Percentiles rank a stretch among this genome's conserved stretches.
Evolutionary conservation across 2,888 invertebrate genomes (phyloP).

Genomic region (Hyles lineata): DNA sequence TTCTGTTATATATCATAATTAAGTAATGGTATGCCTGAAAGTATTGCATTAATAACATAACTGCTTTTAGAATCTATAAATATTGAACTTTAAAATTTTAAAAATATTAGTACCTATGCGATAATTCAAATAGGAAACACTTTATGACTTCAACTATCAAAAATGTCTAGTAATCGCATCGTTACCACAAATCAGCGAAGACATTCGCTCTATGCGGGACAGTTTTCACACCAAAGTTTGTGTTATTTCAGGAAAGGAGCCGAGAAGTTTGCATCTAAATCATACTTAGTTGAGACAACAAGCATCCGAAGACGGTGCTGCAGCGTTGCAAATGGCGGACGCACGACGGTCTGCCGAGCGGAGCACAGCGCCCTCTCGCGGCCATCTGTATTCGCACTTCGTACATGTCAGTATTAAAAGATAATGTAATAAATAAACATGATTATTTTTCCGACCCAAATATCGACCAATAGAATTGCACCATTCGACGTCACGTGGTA

Average conservation of each 20-base stretch:
- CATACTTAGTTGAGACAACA: slow-evolving; percentile 63
- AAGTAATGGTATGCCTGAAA: too few relatives aligned
- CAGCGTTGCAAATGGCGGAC: slow-evolving; percentile 41
- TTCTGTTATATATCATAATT: too few relatives aligned
- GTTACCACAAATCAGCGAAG: slow-evolving; percentile 24
- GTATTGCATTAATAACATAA: too few relatives aligned
- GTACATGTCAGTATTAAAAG: slow-evolving; percentile 5
- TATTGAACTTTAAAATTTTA: too few relatives aligned
- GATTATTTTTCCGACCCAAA: too few relatives aligned
- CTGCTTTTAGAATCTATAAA: too few relatives aligned
- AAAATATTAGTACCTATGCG: too few relatives aligned
- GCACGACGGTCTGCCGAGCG: slow-evolving; percentile 25
- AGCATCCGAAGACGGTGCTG: slow-evolving; percentile 46
- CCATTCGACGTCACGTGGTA: background rate
- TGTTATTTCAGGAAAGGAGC: slow-evolving; percentile 60
- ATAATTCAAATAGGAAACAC: background rate
- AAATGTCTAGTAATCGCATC: background rate
- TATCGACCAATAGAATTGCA: background rate
- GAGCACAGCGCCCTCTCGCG: background rate
- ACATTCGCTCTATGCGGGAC: slow-evolving; percentile 28
- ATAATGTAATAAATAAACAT: slow-evolving; percentile 14
- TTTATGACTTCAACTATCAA: slow-evolving; percentile 4
- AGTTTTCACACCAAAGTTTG: slow-evolving; percentile 59
- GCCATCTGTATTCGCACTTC: background rate
- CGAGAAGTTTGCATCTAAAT: slow-evolving; percentile 67